phyloP scores from a whole-genome alignment of 2,113 vertebrate genomes.

The Odontesthes bonariensis region DNA sequence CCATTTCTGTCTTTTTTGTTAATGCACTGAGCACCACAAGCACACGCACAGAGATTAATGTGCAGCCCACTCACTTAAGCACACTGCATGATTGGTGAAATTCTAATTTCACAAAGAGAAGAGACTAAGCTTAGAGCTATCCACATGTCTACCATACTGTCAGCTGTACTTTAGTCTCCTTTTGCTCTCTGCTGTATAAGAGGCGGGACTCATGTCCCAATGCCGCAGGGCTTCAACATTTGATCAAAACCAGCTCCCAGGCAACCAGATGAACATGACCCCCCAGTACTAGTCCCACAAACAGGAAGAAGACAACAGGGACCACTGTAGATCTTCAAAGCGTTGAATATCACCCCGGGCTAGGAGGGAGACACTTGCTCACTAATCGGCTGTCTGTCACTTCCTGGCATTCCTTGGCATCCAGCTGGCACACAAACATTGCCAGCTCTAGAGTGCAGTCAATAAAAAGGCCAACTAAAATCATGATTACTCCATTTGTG shows the following conservation, averaged over 20 bases:
- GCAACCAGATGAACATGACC: constrained; percentile 65
- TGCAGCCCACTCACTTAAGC: neutral
- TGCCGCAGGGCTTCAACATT: constrained; percentile 54
- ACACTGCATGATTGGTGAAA: constrained; percentile 28
- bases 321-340: constrained; percentile 70
- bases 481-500: constrained; percentile 43
- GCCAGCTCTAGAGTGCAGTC: constrained; percentile 52
- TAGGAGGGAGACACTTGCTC: constrained; percentile 72
- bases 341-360: constrained; percentile 55
- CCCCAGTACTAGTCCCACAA: constrained; percentile 46
- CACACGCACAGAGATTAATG: constrained; percentile 26
- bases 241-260: constrained; percentile 68
- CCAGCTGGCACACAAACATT: constrained; percentile 67
- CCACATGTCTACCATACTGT: constrained; percentile 20
- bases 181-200: constrained; percentile 42
- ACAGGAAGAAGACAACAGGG: constrained; percentile 57
- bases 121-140: constrained; percentile 19
- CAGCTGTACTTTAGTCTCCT: constrained; percentile 29
- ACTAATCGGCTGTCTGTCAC: constrained; percentile 75
- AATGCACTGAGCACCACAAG: neutral
- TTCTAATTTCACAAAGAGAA: constrained; percentile 38
- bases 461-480: constrained; percentile 37
- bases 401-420: constrained; percentile 69
- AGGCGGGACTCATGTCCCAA: constrained; percentile 51
- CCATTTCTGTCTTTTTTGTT: constrained; percentile 13